Evolutionary conservation across 2,113 vertebrate species (phyloP).

Genomic region (Chauna torquata): DNA sequence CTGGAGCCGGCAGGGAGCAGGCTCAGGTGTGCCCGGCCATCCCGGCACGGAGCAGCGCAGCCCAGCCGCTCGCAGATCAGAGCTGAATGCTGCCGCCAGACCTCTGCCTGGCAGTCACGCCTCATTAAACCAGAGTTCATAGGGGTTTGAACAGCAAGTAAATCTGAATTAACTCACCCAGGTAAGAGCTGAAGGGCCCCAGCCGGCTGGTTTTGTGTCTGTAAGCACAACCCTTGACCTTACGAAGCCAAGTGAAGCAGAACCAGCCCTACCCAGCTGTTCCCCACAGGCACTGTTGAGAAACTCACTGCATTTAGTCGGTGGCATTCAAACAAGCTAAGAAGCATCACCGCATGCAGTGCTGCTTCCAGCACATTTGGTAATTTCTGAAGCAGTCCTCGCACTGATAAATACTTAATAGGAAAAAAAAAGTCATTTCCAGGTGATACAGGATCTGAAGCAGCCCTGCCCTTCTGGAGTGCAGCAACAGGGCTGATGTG

Average conservation of each 20-base stretch:
- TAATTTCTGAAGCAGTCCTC: too few relatives aligned
- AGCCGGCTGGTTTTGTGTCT: background rate
- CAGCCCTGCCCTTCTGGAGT: background rate
- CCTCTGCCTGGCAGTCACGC: background rate
- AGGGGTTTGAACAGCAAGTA: background rate
- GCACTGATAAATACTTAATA: background rate
- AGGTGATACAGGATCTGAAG: background rate
- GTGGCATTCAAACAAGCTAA: rapidly evolving
- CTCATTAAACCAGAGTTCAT: background rate
- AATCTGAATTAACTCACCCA: background rate
- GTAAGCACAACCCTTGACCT: background rate
- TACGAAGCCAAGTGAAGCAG: background rate
- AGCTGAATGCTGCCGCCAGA: background rate
- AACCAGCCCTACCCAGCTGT: background rate
- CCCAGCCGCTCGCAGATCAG: background rate
- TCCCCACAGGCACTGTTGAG: background rate
- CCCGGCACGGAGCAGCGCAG: background rate
- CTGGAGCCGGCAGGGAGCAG: rapidly evolving
- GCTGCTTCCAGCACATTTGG: background rate
- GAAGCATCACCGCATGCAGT: rapidly evolving
- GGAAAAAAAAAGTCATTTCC: background rate
- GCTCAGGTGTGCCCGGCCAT: background rate
- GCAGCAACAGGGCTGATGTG: rapidly evolving
- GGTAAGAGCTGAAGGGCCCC: background rate
- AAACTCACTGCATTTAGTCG: background rate